phyloP scores from a whole-genome alignment of 1,140 invertebrate genomes.

The Drosophila novamexicana region DNA sequence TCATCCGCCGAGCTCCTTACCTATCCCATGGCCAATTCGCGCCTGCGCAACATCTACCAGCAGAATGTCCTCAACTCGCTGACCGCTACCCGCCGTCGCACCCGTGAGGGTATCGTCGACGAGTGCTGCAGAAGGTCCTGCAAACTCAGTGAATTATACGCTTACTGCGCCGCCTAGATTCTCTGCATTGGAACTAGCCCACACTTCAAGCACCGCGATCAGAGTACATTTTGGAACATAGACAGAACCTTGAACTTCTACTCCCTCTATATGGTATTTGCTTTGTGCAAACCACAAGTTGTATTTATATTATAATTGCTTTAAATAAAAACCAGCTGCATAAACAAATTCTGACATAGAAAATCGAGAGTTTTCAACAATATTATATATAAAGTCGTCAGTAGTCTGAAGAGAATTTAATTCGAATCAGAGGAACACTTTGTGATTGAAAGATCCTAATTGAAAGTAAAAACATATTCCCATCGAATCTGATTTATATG shows the following conservation, averaged over 20 bases:
- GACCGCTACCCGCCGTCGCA: conserved; percentile 56
- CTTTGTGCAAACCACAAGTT: conserved; percentile 8
- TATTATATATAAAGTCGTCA: too few species aligned
- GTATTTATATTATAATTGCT: conserved; percentile 36
- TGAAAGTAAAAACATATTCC: too few species aligned
- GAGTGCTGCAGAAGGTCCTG: conserved; percentile 64
- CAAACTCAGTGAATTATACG: conserved; percentile 24
- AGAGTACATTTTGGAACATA: conserved; percentile 30
- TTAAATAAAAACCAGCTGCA: conserved; percentile 42
- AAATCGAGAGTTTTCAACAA: too few species aligned
- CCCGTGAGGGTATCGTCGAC: conserved; percentile 64
- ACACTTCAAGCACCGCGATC: conserved; percentile 21
- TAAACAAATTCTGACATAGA: conserved; percentile 5
- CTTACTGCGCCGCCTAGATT: conserved; percentile 55
- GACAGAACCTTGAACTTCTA: conserved; percentile 15
- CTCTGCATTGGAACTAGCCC: background rate
- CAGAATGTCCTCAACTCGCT: conserved; percentile 46
- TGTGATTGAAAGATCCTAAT: too few species aligned
- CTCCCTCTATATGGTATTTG: conserved; percentile 1
- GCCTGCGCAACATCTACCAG: conserved; percentile 38
- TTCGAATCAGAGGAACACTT: too few species aligned
- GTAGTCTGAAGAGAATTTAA: too few species aligned
- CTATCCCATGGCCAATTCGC: conserved; percentile 40
- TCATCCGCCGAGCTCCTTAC: conserved; percentile 20
- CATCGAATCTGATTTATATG: too few species aligned